These are phyloP conservation scores for Rhopalosiphum padi DNA, from an alignment of 1,140 invertebrate species.

Conservation along the genomic window DNA sequence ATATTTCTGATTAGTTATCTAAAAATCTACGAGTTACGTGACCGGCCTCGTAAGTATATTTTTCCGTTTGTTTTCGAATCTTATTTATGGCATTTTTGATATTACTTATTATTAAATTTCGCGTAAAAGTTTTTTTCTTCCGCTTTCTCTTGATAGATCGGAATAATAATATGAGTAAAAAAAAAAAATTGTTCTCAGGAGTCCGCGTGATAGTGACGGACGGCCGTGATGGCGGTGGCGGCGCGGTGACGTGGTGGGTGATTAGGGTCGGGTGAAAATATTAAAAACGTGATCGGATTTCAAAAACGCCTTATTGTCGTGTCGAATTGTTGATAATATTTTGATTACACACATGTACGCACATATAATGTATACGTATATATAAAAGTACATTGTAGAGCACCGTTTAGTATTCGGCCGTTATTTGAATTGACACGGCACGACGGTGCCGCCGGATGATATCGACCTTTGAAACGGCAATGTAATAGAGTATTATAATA, in stretches of 20 bases:
- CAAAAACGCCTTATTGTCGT: background rate
- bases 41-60: background rate
- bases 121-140: constrained; percentile 4
- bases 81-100: constrained; percentile 37
- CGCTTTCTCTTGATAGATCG: background rate
- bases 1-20: constrained; percentile 6
- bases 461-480: background rate
- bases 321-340: constrained; percentile 3
- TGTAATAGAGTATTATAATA: constrained; percentile 9
- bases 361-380: background rate
- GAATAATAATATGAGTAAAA: constrained; percentile 8
- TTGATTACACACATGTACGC: background rate
- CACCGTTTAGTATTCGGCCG: background rate
- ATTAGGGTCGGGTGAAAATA: constrained; percentile 43
- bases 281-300: constrained; percentile 48
- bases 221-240: too few relatives aligned
- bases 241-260: background rate
- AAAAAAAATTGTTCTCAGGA: background rate
- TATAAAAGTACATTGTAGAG: background rate
- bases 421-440: background rate
- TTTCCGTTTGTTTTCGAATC: background rate
- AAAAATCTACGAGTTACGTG: constrained; percentile 36
- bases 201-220: background rate
- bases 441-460: background rate
- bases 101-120: constrained; percentile 48